Conservation (phyloP, 23 tunicate genomes). For the Aplidium turbinatum region DNA sequence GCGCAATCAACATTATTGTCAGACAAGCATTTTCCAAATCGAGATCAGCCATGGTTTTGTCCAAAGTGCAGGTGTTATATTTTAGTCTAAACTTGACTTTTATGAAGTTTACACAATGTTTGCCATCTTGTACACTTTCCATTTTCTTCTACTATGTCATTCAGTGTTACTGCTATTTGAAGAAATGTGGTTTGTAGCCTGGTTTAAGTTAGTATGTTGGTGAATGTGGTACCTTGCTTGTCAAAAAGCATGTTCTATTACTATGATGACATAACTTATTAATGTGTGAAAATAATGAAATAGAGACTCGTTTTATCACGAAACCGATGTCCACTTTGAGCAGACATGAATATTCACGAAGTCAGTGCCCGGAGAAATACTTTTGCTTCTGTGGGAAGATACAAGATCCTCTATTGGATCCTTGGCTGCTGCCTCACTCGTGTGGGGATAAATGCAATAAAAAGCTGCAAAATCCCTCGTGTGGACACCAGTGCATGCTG, state of each 20-base stretch:
- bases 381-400: constrained; percentile 69
- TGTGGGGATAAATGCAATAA: constrained; percentile 76
- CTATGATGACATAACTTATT: too few relatives aligned
- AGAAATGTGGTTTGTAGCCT: too few relatives aligned
- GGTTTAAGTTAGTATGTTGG: too few relatives aligned
- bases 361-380: constrained; percentile 59
- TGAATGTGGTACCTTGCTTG: too few relatives aligned
- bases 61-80: constrained; percentile 86
- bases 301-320: too few relatives aligned
- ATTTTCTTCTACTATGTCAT: too few relatives aligned
- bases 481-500: constrained; percentile 83
- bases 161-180: too few relatives aligned
- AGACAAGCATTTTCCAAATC: constrained; percentile 80
- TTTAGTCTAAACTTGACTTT: too few relatives aligned
- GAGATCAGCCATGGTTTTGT: constrained; percentile 84
- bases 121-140: too few relatives aligned
- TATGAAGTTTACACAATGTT: too few relatives aligned
- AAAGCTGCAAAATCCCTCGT: constrained; percentile 46
- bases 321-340: background rate
- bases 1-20: constrained; percentile 56
- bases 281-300: too few relatives aligned
- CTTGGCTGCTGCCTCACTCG: constrained; percentile 85
- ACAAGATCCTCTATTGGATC: constrained; percentile 68
- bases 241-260: too few relatives aligned
- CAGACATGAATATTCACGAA: constrained; percentile 62